Percentiles rank a stretch among this genome's conserved stretches.
Conservation (phyloP, 2,113 vertebrate species). For the Parus major region DNA sequence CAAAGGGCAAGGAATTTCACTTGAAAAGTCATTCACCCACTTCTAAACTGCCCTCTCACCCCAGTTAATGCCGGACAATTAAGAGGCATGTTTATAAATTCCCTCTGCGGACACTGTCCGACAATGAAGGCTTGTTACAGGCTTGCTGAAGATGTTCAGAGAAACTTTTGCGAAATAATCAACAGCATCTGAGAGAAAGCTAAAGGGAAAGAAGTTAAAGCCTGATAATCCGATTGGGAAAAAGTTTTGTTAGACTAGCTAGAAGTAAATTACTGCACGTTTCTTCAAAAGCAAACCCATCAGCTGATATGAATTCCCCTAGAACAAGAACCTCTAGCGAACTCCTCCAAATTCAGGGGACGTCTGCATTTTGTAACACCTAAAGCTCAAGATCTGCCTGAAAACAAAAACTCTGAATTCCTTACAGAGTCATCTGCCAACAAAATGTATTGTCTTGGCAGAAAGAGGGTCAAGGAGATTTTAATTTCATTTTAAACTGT, state of each 20-base stretch:
- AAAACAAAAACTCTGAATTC: constrained; percentile 52
- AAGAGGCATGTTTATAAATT: constrained; percentile 26
- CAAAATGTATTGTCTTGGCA: constrained; percentile 48
- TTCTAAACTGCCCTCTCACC: constrained; percentile 31
- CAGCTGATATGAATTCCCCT: constrained; percentile 43
- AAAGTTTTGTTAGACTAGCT: constrained; percentile 68
- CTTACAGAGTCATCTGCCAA: constrained; percentile 51
- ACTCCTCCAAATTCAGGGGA: constrained; percentile 37
- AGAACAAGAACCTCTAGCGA: constrained; percentile 47
- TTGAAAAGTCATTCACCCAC: constrained; percentile 19
- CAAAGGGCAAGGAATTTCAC: constrained; percentile 47
- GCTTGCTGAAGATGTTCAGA: constrained; percentile 27
- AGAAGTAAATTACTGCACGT: not conserved
- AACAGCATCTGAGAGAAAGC: constrained; percentile 54
- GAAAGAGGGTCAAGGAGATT: constrained; percentile 35
- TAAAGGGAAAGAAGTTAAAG: constrained; percentile 67
- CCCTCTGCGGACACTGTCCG: constrained; percentile 11
- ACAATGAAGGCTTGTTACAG: constrained; percentile 4
- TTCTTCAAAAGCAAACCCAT: constrained; percentile 18
- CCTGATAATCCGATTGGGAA: constrained; percentile 49
- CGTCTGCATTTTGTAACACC: not conserved
- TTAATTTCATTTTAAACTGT: constrained; percentile 65
- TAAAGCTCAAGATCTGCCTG: constrained; percentile 34
- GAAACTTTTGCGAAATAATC: constrained; percentile 68
- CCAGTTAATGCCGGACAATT: constrained; percentile 10